Evolutionary conservation across 2,888 invertebrate species (phyloP).

Genomic region (Linyphia triangularis): DNA sequence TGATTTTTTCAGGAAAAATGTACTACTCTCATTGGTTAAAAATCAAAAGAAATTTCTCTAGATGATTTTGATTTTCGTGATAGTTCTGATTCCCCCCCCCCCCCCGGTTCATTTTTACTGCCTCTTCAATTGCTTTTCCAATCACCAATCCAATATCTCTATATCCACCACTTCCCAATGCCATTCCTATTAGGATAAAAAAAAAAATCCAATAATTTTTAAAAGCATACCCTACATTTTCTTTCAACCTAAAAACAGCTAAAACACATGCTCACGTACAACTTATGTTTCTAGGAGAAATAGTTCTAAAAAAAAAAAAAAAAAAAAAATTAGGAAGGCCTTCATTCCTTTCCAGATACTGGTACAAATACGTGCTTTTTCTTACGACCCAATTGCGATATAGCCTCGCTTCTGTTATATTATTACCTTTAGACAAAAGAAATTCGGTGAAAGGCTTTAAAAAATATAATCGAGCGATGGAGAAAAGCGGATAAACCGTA

Average conservation of each 20-base stretch:
- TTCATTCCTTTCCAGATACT: neutral
- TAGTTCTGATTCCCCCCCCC: too few species aligned
- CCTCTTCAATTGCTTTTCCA: too few species aligned
- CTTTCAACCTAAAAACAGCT: too few species aligned
- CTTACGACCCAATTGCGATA: neutral
- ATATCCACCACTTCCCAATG: too few species aligned
- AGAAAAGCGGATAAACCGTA: conserved; percentile 47
- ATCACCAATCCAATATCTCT: too few species aligned
- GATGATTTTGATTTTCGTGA: too few species aligned
- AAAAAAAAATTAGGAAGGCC: conserved; percentile 38
- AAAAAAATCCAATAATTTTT: neutral
- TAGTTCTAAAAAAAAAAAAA: neutral
- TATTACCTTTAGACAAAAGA: conserved; percentile 33
- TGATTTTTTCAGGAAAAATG: too few species aligned
- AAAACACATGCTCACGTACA: neutral
- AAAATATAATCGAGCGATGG: conserved; percentile 8
- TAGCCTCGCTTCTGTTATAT: neutral
- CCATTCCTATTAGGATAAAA: neutral
- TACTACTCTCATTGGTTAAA: too few species aligned
- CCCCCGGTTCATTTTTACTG: too few species aligned
- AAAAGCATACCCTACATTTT: neutral
- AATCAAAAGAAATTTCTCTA: too few species aligned
- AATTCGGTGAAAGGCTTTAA: conserved; percentile 6
- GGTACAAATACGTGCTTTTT: conserved; percentile 50
- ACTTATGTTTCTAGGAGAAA: neutral